phyloP scores from a whole-genome alignment of 2,888 invertebrate genomes.

The Tortricodes alternella region DNA sequence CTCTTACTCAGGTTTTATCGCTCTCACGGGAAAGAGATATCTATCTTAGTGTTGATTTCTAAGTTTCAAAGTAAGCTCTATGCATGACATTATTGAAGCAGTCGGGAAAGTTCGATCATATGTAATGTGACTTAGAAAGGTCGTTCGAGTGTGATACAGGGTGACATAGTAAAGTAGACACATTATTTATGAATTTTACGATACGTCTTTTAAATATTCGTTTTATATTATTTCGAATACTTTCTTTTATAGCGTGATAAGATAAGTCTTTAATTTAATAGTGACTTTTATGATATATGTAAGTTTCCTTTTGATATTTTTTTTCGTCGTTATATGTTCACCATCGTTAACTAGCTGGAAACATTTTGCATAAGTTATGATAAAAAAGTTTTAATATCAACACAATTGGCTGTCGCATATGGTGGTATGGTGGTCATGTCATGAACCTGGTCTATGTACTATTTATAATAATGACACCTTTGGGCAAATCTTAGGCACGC shows the following conservation, averaged over 20 bases:
- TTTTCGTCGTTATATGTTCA: no score
- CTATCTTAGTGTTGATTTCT: not conserved
- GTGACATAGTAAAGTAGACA: no score
- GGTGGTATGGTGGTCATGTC: not conserved
- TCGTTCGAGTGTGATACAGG: not conserved
- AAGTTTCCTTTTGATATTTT: no score
- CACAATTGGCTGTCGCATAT: not conserved
- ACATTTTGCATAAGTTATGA: no score
- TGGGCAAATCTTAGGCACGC: slow-evolving; percentile 13
- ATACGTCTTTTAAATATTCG: not conserved
- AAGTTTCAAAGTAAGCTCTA: not conserved
- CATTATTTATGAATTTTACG: no score
- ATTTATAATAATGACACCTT: not conserved
- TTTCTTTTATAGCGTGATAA: no score
- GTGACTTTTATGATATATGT: no score
- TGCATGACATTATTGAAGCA: not conserved
- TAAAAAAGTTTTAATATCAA: no score
- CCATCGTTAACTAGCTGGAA: no score
- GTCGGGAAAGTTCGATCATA: not conserved
- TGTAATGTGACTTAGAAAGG: not conserved
- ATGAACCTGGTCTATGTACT: slow-evolving; percentile 16
- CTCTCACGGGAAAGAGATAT: not conserved
- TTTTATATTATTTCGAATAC: not conserved
- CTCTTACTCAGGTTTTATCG: not conserved
- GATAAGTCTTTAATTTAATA: no score